These are phyloP conservation scores for Liasis olivaceus DNA, from an alignment of 2,797 vertebrate genomes.

Conservation along the genomic window DNA sequence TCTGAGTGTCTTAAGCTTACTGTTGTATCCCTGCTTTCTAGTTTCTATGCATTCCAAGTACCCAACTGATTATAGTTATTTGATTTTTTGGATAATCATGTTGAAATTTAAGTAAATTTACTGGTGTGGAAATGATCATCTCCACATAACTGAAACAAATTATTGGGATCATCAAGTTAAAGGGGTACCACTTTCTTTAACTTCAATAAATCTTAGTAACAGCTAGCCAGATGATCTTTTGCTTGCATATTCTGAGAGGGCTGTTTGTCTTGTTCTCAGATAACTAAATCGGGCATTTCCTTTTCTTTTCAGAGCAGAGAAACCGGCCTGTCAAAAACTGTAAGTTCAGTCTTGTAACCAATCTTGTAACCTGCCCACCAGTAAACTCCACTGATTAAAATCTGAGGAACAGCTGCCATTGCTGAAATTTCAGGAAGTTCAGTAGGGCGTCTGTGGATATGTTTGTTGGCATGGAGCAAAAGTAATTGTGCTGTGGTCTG, in stretches of 20 bases:
- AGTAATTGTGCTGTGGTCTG: background rate
- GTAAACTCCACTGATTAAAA: background rate
- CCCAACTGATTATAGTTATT: background rate
- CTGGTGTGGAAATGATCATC: background rate
- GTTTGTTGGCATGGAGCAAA: background rate
- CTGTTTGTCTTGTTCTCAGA: background rate
- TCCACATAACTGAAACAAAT: background rate
- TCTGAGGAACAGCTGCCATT: background rate
- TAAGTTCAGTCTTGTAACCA: conserved; percentile 59
- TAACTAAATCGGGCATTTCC: conserved; percentile 19
- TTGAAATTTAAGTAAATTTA: background rate
- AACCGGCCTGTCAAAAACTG: conserved; percentile 62
- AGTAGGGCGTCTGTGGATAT: background rate
- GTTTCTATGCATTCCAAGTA: background rate
- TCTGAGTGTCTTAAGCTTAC: background rate
- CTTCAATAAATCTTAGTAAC: background rate
- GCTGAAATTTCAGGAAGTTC: background rate
- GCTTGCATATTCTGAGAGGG: background rate
- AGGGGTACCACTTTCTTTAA: background rate
- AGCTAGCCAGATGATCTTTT: background rate
- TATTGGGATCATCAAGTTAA: background rate
- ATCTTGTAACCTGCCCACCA: background rate
- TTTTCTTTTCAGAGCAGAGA: conserved; percentile 60
- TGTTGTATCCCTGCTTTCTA: background rate
- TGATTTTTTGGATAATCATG: background rate